These are phyloP conservation scores for Epicauta chinensis DNA, from an alignment of 1,140 invertebrate species.

Conservation along the genomic window DNA sequence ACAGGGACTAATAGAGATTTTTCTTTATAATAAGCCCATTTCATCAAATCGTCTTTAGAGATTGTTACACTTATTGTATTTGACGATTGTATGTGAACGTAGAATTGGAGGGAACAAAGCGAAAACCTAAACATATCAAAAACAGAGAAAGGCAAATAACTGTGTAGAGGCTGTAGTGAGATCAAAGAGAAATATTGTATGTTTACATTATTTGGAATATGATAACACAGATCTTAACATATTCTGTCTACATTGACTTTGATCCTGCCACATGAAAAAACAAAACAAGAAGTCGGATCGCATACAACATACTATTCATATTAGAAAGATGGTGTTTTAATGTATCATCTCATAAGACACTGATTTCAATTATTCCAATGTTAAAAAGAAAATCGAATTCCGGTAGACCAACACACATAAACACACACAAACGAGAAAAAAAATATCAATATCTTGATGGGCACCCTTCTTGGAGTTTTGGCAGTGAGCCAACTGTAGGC, in stretches of 20 bases:
- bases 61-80: neutral
- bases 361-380: too few species aligned
- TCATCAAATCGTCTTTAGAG: too few species aligned
- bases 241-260: constrained; percentile 7
- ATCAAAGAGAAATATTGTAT: constrained; percentile 6
- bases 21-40: too few species aligned
- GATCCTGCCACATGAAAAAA: constrained; percentile 1
- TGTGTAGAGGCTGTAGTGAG: constrained; percentile 4
- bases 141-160: constrained; percentile 10
- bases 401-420: too few species aligned
- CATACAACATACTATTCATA: too few species aligned
- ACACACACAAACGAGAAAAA: too few species aligned
- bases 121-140: constrained; percentile 11
- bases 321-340: too few species aligned
- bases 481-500: neutral
- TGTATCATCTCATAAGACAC: too few species aligned
- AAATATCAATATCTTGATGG: too few species aligned
- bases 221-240: constrained; percentile 3
- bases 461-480: neutral
- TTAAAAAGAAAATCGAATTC: too few species aligned
- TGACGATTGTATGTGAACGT: neutral
- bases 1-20: too few species aligned
- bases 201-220: constrained; percentile 8
- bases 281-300: too few species aligned
- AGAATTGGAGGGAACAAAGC: constrained; percentile 8